Evolutionary conservation across 2,888 invertebrate genomes (phyloP).

Genomic region (Callyntrura sp.): DNA sequence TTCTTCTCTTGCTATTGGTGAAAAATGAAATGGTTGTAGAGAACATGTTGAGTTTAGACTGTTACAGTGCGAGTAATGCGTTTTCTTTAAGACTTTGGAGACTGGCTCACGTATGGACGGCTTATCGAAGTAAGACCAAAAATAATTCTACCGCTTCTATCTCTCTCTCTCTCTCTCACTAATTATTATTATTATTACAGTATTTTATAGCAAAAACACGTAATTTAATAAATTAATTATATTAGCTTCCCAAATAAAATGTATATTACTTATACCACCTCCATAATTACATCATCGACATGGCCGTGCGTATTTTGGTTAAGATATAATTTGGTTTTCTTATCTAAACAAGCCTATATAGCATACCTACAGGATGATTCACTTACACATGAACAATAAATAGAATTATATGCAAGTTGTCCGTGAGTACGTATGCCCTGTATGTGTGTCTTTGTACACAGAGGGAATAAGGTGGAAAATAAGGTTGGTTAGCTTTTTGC

Average conservation of each 20-base stretch:
- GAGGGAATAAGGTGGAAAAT: constrained; percentile 62
- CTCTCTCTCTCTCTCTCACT: constrained; percentile 51
- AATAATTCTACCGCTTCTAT: too few species aligned
- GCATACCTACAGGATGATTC: too few species aligned
- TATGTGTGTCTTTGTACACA: too few species aligned
- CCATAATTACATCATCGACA: constrained; percentile 5
- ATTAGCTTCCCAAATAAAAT: not conserved
- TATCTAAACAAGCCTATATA: constrained; percentile 13
- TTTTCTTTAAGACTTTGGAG: constrained; percentile 84
- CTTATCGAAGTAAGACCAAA: constrained; percentile 84
- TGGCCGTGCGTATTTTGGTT: not conserved
- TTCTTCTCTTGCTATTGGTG: constrained; percentile 61
- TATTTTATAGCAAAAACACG: constrained; percentile 24
- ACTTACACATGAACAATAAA: too few species aligned
- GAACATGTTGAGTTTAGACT: constrained; percentile 84
- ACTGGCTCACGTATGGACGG: constrained; percentile 84
- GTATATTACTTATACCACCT: constrained; percentile 16
- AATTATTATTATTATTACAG: not conserved
- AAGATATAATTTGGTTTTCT: constrained; percentile 26
- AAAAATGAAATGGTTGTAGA: constrained; percentile 84
- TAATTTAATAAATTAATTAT: not conserved
- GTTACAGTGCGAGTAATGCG: constrained; percentile 84
- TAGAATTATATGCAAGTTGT: too few species aligned
- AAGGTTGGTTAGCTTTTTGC: constrained; percentile 46
- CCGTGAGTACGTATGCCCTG: too few species aligned